Base-by-base conservation (phyloP, 2,888 invertebrate genomes). In the Diarsia mendica region DNA sequence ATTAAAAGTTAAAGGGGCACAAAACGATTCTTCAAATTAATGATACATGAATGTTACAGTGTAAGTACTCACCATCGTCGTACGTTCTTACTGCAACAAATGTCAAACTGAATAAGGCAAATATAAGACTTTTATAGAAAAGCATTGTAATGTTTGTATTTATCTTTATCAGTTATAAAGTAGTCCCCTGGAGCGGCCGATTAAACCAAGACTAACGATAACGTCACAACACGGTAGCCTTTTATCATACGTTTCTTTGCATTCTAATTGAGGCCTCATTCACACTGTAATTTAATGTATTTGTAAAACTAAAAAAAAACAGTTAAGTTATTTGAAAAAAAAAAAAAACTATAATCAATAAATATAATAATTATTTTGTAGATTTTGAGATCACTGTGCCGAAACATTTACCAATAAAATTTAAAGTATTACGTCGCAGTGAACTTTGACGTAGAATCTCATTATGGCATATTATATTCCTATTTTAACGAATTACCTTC, bases 181-280 rank as follows among this genome's bases (percentile, higher is more conserved):
- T 63, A 64, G 71, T 82, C 67, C 65, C 67, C 44, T 63, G 66
- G 49, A 75, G 72, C 71, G 39, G 67, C 53, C 69, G 75, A 67
- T 61, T 28, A 63, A 67, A 53, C 64, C 44, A 39, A 51, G 55
- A 84, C 78, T 82, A 68, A 58, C 80, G 87, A 84, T 86, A 87
- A 78, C 71, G 33, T 67, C 67, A 51, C 67, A 69, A 72, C 13
- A 44, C 79, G 58, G 60, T 51, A 33, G 64, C 75, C 67, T 76
- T 83, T 79, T 82, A 82, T 65, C 11, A 69, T 75, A 75, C 72
- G 72, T 80, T 82, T 71, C 67, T 69, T 82, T 74, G 77, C 65
- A 77, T 67, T 84, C 67, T 72, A 71, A 58, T 81, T 60, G 51
- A 72, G 73, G 66, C 71, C 53, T 67, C 64, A 61, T 80, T 80